These are phyloP conservation scores for Subacronicta megacephala DNA, from an alignment of 2,888 invertebrate species.

Conservation along the genomic window DNA sequence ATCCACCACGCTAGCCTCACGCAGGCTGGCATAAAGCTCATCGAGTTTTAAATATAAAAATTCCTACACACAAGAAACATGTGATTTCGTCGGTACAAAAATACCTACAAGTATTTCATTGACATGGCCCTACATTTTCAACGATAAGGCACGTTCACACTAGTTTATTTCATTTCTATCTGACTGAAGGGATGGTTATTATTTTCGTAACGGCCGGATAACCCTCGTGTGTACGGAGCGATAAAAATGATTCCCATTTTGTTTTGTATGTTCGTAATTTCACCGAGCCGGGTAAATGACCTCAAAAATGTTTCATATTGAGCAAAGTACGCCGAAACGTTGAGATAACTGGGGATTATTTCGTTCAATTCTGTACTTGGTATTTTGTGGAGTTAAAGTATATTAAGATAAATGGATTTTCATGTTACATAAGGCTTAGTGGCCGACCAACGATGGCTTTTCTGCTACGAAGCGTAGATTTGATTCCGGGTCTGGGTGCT, in stretches of 20 bases:
- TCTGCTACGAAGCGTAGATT: too few species aligned
- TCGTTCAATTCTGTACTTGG: constrained; percentile 19
- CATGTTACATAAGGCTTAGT: too few species aligned
- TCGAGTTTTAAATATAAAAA: not conserved
- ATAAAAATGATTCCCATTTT: constrained; percentile 41
- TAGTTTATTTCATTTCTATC: constrained; percentile 38
- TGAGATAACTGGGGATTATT: constrained; percentile 26
- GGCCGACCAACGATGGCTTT: too few species aligned
- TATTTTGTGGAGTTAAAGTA: constrained; percentile 13
- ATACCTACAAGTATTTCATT: not conserved
- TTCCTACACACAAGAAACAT: not conserved
- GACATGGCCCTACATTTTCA: constrained; percentile 16
- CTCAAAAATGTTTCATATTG: constrained; percentile 12
- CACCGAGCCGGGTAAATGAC: constrained; percentile 6
- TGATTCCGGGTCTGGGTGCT: too few species aligned
- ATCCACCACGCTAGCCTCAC: too few species aligned
- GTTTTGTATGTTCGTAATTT: constrained; percentile 20
- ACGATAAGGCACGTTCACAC: constrained; percentile 37
- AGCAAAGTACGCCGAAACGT: constrained; percentile 18
- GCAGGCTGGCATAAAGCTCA: too few species aligned
- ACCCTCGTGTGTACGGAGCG: constrained; percentile 19
- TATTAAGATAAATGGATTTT: constrained; percentile 33
- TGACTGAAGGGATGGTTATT: constrained; percentile 35
- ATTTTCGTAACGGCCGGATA: constrained; percentile 21
- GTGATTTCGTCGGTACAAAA: not conserved